Percentiles rank a stretch among this genome's conserved stretches.
Evolutionary conservation across 1,140 invertebrate genomes (phyloP).

Genomic region (Dolichoris vasculosae): DNA sequence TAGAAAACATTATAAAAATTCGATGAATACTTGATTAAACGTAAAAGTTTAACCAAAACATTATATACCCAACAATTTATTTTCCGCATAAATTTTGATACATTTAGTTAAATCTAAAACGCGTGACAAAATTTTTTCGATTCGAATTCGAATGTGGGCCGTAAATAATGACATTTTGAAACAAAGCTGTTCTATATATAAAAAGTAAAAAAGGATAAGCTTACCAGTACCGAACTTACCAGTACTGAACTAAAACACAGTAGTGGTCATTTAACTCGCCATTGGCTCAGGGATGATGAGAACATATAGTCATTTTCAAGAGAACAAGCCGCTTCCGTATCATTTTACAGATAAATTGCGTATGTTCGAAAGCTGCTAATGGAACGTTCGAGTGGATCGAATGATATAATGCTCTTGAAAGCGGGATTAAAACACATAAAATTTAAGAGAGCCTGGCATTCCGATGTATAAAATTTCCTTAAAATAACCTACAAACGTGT

Average conservation of each 20-base stretch:
- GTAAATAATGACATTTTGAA: neutral
- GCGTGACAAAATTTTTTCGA: neutral
- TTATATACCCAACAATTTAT: too few species aligned
- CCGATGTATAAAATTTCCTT: too few species aligned
- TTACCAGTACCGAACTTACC: neutral
- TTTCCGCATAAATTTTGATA: too few species aligned
- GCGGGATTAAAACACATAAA: too few species aligned
- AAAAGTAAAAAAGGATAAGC: neutral
- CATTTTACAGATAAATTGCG: neutral
- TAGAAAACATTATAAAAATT: too few species aligned
- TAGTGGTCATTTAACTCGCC: neutral
- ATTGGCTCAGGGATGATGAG: neutral
- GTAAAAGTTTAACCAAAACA: too few species aligned
- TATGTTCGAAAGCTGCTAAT: neutral
- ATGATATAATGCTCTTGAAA: neutral
- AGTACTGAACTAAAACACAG: too few species aligned
- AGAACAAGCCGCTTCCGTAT: neutral
- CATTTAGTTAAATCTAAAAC: neutral
- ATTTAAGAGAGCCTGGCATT: too few species aligned
- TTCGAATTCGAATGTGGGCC: neutral
- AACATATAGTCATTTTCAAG: neutral
- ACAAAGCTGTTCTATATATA: neutral
- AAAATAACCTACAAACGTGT: too few species aligned
- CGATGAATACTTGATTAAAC: too few species aligned
- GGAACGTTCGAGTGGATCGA: neutral